A percentile compares a stretch with the other conserved stretches of the same genome.
Evolutionary conservation across 2,888 invertebrate species (phyloP).

Genomic region (Ctena decussata): DNA sequence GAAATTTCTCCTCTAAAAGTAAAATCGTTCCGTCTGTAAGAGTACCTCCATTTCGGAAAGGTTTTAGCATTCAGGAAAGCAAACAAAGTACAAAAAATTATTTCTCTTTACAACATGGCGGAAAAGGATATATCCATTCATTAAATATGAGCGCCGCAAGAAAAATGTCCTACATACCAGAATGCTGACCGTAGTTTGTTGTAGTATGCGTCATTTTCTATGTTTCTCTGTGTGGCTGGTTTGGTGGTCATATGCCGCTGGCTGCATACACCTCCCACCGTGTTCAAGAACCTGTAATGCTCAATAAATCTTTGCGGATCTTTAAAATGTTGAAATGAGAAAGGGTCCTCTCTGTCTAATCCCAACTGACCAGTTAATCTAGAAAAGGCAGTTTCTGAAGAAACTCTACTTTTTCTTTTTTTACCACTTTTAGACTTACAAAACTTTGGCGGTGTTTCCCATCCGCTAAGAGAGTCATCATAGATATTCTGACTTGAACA

Average conservation of each 20-base stretch:
- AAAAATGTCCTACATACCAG: not conserved
- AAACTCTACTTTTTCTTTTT: slow-evolving; percentile 19
- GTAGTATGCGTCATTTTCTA: slow-evolving; percentile 39
- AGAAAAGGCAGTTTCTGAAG: slow-evolving; percentile 23
- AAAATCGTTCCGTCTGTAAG: no score
- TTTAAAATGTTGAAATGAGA: slow-evolving; percentile 50
- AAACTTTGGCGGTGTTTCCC: slow-evolving; percentile 29
- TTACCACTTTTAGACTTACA: slow-evolving; percentile 33
- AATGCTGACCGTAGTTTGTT: slow-evolving; percentile 35
- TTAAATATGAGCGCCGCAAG: no score
- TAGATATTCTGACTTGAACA: slow-evolving; percentile 19
- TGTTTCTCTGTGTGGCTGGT: not conserved
- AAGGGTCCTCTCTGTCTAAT: slow-evolving; percentile 20
- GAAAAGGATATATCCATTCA: no score
- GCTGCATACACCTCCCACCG: slow-evolving; percentile 52
- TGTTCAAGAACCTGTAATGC: slow-evolving; percentile 57
- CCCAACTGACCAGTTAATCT: slow-evolving; percentile 30
- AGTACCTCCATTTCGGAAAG: no score
- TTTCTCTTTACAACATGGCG: no score
- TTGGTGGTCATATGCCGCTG: slow-evolving; percentile 7
- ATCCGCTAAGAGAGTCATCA: slow-evolving; percentile 35
- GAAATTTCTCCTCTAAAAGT: no score
- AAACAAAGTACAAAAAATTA: no score
- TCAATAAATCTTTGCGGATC: slow-evolving; percentile 52
- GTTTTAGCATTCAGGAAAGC: no score